Evolutionary conservation across 2,888 invertebrate species (phyloP).

Genomic region (Dexiosoma caninum): DNA sequence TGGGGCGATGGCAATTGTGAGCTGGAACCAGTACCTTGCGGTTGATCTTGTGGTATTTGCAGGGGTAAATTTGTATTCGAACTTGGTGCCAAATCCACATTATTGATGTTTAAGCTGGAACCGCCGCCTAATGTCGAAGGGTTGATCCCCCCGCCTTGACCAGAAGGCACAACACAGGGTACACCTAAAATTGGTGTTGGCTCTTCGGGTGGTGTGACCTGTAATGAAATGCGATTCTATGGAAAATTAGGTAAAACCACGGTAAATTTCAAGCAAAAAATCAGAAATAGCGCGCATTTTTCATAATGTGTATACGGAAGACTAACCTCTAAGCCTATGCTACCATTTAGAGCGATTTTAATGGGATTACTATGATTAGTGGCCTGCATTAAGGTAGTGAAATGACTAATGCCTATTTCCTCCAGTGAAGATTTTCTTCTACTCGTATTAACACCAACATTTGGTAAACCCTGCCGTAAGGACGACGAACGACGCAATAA

Average conservation of each 20-base stretch:
- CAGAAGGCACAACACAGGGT: constrained; percentile 73
- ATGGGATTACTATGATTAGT: constrained; percentile 86
- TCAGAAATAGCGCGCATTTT: neutral
- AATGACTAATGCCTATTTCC: constrained; percentile 90
- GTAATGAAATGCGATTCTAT: constrained; percentile 75
- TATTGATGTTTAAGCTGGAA: constrained; percentile 75
- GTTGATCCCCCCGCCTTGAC: constrained; percentile 76
- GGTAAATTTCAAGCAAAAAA: neutral
- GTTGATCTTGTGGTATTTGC: constrained; percentile 78
- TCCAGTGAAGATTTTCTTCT: constrained; percentile 90
- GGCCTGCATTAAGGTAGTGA: constrained; percentile 83
- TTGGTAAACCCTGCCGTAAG: constrained; percentile 87
- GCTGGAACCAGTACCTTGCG: constrained; percentile 73
- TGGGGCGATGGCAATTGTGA: constrained; percentile 79
- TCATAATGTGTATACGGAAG: constrained; percentile 58
- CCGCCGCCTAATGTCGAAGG: constrained; percentile 75
- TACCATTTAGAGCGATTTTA: constrained; percentile 90
- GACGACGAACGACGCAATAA: constrained; percentile 90
- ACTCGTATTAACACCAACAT: constrained; percentile 79
- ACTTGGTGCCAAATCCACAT: constrained; percentile 69
- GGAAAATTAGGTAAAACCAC: constrained; percentile 29
- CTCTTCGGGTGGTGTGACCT: constrained; percentile 85
- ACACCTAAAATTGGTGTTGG: constrained; percentile 77
- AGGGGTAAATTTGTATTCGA: constrained; percentile 79
- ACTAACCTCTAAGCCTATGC: constrained; percentile 86